Evolutionary conservation across 2,797 vertebrate species (phyloP), one percentile per base, ranked within the genome.

Genomic region (Peromyscus eremicus): DNA sequence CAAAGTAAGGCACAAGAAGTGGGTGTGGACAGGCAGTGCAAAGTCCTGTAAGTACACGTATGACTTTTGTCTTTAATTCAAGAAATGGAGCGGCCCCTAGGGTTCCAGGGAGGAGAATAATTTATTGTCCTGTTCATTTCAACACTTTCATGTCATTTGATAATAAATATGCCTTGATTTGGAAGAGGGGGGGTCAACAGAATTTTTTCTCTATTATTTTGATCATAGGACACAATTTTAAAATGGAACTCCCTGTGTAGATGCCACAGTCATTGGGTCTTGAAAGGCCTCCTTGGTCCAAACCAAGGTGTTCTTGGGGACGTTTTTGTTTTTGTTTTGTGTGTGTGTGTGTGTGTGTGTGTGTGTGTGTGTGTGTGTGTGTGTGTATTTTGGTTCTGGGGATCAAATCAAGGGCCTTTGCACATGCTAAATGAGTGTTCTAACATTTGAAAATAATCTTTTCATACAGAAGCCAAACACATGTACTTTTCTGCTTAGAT

Each of bases 381-480:
- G 52, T 71, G 46, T 57, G 12, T 5, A 73, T 55, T 52, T 52
- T 87, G 34, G 68, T n/a, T 55, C 8, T n/a, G 62, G 29, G 29
- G 29, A 46, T 49, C 29, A 84, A 64, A 12, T 25, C 6, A 4
- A n/a, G 21, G 32, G 49, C 6, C 46, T 55, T 71, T 37, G 46
- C 4, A 70, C 46, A 37, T 52, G 46, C 43, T 71, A 86, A 86
- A 70, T 49, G 23, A 86, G 19, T 46, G 14, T 21, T 25, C 21
- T 27, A 27, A 17, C n/a, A 29, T 16, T 73, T 73, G 49, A 55
- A 73, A 85, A 73, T 88, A 73, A 5, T 25, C 32, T 83, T 93
- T 93, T 89, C 85, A 89, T 85, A 95, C 46, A 32, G 9, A 75
- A 91, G 37, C 17, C 29, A 92, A 94, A 27, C 27, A 62, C 70